Base-by-base conservation (phyloP, 2,797 vertebrate species). In the Acestrorhynchus altus region DNA sequence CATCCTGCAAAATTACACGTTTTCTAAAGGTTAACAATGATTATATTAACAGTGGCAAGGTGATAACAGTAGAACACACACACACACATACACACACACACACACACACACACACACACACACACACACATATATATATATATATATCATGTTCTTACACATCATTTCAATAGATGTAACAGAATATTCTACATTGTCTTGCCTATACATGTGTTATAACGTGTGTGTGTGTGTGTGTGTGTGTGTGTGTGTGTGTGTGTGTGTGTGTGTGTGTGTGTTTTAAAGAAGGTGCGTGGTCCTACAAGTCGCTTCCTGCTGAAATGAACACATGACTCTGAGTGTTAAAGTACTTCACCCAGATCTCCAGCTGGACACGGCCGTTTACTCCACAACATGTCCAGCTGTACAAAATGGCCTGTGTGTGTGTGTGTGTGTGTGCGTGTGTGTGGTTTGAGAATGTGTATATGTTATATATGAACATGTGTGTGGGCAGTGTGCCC, bases 361-460 rank as follows among this genome's bases (percentile, higher is more conserved):
- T 74, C 75, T 78, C 74, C 56, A 57, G 66, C 74, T 76, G 49
- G 73, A 64, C 57, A 73, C 56, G 71, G 85, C 72, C 84, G 84
- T 88, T 88, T 83, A 76, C 66, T 81, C 74, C 56, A 49, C 76
- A 49, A 82, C 85, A 82, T 64, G 46, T 59, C 77, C 86, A 88
- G 86, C 87, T 89, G 87, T 85, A 78, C 74, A 88, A n/a, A 89
- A 88, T 86, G 80, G 74, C 83, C 78, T 76, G n/a, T n/a, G n/a
- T 73, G 82, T 83, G 82, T 81, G 86, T 81, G 12, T 66, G 63
- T 65, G 20, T 22, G 52, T 54, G 63, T 65, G 20, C 11, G 52
- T 54, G 20, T 11, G 20, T 24, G 18, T 12, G 20, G 46, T 6
- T 35, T 2, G 31, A 35, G 12, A 46, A 46, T 46, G 44, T 49